Evolutionary conservation across 2,888 invertebrate species (phyloP).

Genomic region (Slavum lentiscoides): DNA sequence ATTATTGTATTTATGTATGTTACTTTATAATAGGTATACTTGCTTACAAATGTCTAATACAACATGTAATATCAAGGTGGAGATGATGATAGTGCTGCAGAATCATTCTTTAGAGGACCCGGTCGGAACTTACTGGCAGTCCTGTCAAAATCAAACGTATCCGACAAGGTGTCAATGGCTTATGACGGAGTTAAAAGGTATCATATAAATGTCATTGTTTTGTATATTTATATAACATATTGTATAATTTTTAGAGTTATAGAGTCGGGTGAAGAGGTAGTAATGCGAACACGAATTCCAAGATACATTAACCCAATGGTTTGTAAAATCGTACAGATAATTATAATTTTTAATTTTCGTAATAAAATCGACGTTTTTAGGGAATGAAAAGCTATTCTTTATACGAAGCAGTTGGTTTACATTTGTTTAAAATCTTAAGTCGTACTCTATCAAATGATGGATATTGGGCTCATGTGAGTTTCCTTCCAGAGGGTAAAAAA

Average conservation of each 20-base stretch:
- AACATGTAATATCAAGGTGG: slow-evolving; percentile 31
- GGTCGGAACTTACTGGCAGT: slow-evolving; percentile 50
- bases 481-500: slow-evolving; percentile 67
- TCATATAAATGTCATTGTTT: not conserved
- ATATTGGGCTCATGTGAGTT: slow-evolving; percentile 73
- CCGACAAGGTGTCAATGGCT: slow-evolving; percentile 50
- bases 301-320: slow-evolving; percentile 67
- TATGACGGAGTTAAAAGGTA: slow-evolving; percentile 48
- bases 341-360: too few species aligned
- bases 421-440: slow-evolving; percentile 67
- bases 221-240: not conserved
- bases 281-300: slow-evolving; percentile 71
- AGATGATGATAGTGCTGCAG: slow-evolving; percentile 40
- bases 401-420: slow-evolving; percentile 72
- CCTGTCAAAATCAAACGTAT: slow-evolving; percentile 46
- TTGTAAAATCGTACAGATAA: not conserved
- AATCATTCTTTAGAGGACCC: slow-evolving; percentile 48
- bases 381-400: slow-evolving; percentile 74
- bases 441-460: slow-evolving; percentile 62
- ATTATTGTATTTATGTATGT: not conserved
- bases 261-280: slow-evolving; percentile 66
- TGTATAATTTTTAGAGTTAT: slow-evolving; percentile 59
- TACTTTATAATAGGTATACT: not conserved
- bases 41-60: not conserved
- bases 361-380: slow-evolving; percentile 60